These are phyloP conservation scores for Oophaga sylvatica DNA, from an alignment of 2,797 vertebrate species.

Conservation along the genomic window DNA sequence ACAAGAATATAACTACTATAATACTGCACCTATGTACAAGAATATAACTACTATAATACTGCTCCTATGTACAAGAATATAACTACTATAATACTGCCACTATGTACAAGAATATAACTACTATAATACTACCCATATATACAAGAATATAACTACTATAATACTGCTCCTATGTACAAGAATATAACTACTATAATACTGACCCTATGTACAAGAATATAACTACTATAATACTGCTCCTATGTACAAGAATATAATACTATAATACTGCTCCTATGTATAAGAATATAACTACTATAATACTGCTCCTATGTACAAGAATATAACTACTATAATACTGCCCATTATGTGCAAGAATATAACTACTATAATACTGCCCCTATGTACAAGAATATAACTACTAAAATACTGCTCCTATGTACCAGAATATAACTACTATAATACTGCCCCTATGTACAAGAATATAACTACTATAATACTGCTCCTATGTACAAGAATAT, in stretches of 20 bases:
- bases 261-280: not conserved
- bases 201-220: too few relatives aligned
- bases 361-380: not conserved
- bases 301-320: not conserved
- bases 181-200: too few relatives aligned
- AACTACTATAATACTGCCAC: not conserved
- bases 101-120: not conserved
- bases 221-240: not conserved
- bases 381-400: not conserved
- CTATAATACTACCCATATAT: not conserved
- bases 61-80: not conserved
- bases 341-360: too few relatives aligned
- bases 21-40: not conserved
- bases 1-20: not conserved
- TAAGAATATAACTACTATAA: not conserved
- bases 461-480: not conserved
- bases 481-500: not conserved
- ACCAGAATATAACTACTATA: not conserved
- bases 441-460: not conserved
- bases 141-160: not conserved
- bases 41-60: not conserved
- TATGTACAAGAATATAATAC: not conserved
- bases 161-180: not conserved
- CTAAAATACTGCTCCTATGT: not conserved
- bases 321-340: conserved; percentile 5